Base-by-base conservation (phyloP, 2,113 vertebrate genomes). In the Stercorarius parasiticus region DNA sequence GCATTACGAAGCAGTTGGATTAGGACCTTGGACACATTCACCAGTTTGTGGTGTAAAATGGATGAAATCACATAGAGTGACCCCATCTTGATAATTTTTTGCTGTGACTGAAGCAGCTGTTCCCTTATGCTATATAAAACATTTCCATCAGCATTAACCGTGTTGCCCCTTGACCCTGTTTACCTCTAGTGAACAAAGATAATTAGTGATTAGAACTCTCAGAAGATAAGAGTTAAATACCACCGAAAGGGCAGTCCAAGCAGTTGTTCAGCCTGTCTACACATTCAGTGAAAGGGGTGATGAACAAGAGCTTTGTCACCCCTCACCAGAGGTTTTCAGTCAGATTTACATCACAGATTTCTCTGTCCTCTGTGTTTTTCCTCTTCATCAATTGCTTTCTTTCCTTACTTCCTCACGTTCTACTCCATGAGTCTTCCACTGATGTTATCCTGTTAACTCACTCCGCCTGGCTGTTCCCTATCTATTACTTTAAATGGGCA, bases 81-180 rank as follows among this genome's bases (percentile, higher is more conserved):
- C 67, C 78, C 58, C 13, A 29, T n/a, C n/a, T 20, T 38, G 82
- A 38, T 69, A 62, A 23, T 16, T 49, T 77, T 71, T 47, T 10
- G 0, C 49, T 65, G 52, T 69, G 49, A 23, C 61, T 58, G 64
- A 78, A 79, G 45, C 55, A 30, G 72, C 65, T 8, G 6, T 47
- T 86, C n/a, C 32, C 32, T 92, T 55, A 18, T 1, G 36, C 45
- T 49, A 16, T 13, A 70, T 29, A 47, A 61, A 86, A 67, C 43
- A 43, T 53, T 29, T 2, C 53, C 0, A 0, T 74, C 56, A 56
- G 69, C 61, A 49, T 49, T 72, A 85, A 47, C 52, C 2, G 1
- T 42, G 2, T 20, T 82, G 56, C 90, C 81, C 66, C 66, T 93
- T 96, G 93, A 79, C 72, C 90, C 62, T 27, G 6, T 76, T 93